Percentiles rank a stretch among this genome's conserved stretches.
phyloP scores from a whole-genome alignment of 2,113 vertebrate species.

The Ciconia boyciana region DNA sequence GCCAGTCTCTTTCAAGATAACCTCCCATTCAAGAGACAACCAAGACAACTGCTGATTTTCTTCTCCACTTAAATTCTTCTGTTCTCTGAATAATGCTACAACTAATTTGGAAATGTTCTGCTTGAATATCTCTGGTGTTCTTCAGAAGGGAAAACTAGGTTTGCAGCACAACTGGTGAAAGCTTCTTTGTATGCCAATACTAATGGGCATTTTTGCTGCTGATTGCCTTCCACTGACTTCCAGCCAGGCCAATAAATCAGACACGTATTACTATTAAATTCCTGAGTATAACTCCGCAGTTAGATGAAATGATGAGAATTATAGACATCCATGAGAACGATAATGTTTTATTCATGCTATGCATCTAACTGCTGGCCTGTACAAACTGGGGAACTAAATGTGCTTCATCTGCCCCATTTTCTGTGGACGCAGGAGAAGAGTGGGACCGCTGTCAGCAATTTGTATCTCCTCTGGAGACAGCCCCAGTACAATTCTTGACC shows the following conservation, averaged over 20 bases:
- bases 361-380: not conserved
- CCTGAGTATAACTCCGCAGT: not conserved
- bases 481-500: not conserved
- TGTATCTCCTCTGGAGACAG: not conserved
- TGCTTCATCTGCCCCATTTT: not conserved
- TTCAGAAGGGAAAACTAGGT: not conserved
- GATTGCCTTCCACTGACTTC: not conserved
- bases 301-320: not conserved
- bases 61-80: not conserved
- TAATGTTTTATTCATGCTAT: not conserved
- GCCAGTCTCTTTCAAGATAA: not conserved
- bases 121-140: not conserved
- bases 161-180: not conserved
- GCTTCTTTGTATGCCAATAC: not conserved
- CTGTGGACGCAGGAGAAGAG: not conserved
- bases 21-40: not conserved
- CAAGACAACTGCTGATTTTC: rapidly evolving
- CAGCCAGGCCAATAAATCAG: not conserved
- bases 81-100: not conserved
- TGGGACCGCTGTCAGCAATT: not conserved
- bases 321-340: not conserved
- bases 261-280: not conserved
- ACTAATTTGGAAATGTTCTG: not conserved
- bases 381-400: not conserved
- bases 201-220: not conserved